Base-by-base conservation (phyloP, 2,113 vertebrate species). In the Corythornis cristatus region DNA sequence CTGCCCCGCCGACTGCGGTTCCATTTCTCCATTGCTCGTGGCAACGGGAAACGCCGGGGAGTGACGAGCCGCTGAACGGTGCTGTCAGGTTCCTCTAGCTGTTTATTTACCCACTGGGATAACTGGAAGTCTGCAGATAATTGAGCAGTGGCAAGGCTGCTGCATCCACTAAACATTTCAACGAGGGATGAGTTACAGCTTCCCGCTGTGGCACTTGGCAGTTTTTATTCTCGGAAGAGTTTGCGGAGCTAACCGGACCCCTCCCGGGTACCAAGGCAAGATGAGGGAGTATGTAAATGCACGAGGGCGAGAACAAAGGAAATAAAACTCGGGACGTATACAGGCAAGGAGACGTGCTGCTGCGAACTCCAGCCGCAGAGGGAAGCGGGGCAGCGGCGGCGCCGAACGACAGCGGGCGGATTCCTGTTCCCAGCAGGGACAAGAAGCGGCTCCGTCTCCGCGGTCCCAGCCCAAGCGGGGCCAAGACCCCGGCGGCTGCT, bases 11-110 rank as follows among this genome's bases (percentile, higher is more conserved):
- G 64, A 4, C 78, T 37, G 35, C 50, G 0, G 53, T 31, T 3
- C 11, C 54, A 3, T n/a, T 50, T 35, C 70, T 3, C 0, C 10
- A 1, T 3, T 0, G 82, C 73, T 2, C 2, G 77, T 5, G 82
- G 40, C 81, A 12, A 3, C 31, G 4, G 77, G 16, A 8, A 28
- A 17, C 2, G 45, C 1, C 85, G 7, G n/a, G 6, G 48, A 35
- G 43, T 3, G 42, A 8, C 8, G 4, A 31, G 78, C 25, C 15
- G 67, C 1, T 1, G 54, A 12, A 6, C 17, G 48, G 53, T 0
- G 66, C 21, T 2, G 21, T 6, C 1, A 16, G 68, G 80, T 7
- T 35, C 25, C 83, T 5, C 60, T 15, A 4, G 67, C 5, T 58
- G 50, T 80, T 86, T 33, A 3, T 76, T 73, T 31, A 58, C 83